phyloP scores from a whole-genome alignment of 2,797 vertebrate species.

The Xiphorhynchus erythropygius region DNA sequence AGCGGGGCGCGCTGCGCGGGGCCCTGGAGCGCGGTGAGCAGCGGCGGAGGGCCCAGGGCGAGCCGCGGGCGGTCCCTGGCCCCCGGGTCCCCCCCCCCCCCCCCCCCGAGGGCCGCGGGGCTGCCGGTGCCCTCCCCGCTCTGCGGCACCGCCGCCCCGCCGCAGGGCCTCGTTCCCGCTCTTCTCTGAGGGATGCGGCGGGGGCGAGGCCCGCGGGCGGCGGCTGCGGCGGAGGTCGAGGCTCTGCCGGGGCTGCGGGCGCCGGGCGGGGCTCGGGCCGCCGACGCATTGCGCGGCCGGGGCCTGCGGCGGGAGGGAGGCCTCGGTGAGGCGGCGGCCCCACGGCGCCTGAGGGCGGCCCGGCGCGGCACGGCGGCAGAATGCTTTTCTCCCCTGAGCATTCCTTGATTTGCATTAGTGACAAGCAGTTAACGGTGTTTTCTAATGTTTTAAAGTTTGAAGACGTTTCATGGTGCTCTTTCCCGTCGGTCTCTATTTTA shows the following conservation, averaged over 20 bases:
- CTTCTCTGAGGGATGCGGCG: neutral
- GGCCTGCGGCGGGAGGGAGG: neutral
- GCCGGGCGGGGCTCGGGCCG: neutral
- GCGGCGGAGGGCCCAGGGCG: neutral
- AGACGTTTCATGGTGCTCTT: fast-evolving
- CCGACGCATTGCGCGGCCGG: neutral
- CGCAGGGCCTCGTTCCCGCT: neutral
- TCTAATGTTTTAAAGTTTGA: neutral
- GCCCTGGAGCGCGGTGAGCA: constrained; percentile 86
- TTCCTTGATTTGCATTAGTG: fast-evolving
- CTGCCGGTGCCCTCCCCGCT: neutral
- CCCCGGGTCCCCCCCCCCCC: too few relatives aligned
- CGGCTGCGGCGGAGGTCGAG: neutral
- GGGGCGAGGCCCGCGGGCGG: neutral
- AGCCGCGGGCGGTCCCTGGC: neutral
- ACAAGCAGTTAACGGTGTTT: fast-evolving
- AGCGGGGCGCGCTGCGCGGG: constrained; percentile 80
- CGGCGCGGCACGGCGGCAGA: neutral
- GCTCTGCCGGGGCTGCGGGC: neutral
- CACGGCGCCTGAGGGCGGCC: neutral
- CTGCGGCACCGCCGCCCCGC: neutral
- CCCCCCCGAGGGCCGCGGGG: neutral
- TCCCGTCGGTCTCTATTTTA: neutral
- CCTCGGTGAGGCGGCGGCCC: fast-evolving
- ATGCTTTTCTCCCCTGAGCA: fast-evolving